A percentile compares a stretch with the other conserved stretches of the same genome.
Evolutionary conservation across 2,888 invertebrate species (phyloP).

Genomic region (Lissocephala sabroskyi): DNA sequence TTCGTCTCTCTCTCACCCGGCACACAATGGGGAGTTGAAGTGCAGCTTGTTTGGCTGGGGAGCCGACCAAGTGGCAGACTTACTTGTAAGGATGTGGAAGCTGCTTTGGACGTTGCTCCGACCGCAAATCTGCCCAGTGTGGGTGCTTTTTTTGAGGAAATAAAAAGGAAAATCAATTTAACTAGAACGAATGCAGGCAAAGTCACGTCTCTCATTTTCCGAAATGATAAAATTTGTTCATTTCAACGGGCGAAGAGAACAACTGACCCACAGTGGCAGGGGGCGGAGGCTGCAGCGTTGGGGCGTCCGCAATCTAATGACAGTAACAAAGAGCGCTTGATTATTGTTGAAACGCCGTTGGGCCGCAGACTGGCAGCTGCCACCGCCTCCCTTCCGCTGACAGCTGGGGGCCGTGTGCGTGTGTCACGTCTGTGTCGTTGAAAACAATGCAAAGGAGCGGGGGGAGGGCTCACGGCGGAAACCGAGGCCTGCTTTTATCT

Average conservation of each 20-base stretch:
- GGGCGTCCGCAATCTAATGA: conserved; percentile 27
- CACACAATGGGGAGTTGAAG: conserved; percentile 19
- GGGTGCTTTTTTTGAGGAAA: conserved; percentile 9
- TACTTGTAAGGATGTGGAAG: conserved; percentile 11
- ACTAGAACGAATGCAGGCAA: conserved; percentile 24
- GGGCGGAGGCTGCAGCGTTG: not conserved
- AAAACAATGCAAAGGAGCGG: conserved; percentile 26
- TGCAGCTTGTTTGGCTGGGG: conserved; percentile 23
- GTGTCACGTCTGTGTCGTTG: conserved; percentile 12
- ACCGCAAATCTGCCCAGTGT: conserved; percentile 50
- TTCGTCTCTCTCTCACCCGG: not conserved
- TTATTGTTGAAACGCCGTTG: conserved; percentile 32
- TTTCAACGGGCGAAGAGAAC: too few relatives aligned
- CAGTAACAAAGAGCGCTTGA: conserved; percentile 27
- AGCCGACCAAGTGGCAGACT: not conserved
- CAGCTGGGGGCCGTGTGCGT: conserved; percentile 5
- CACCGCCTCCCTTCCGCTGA: conserved; percentile 1
- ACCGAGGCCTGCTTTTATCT: conserved; percentile 23
- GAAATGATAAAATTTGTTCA: too few relatives aligned
- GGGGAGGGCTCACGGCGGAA: not conserved
- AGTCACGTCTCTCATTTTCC: conserved; percentile 39
- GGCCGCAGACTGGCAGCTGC: conserved; percentile 22
- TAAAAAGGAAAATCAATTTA: conserved; percentile 45
- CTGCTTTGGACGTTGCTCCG: conserved; percentile 13
- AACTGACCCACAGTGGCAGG: too few relatives aligned